phyloP scores from a whole-genome alignment of 2,113 vertebrate genomes.

The Odontophorus gujanensis region DNA sequence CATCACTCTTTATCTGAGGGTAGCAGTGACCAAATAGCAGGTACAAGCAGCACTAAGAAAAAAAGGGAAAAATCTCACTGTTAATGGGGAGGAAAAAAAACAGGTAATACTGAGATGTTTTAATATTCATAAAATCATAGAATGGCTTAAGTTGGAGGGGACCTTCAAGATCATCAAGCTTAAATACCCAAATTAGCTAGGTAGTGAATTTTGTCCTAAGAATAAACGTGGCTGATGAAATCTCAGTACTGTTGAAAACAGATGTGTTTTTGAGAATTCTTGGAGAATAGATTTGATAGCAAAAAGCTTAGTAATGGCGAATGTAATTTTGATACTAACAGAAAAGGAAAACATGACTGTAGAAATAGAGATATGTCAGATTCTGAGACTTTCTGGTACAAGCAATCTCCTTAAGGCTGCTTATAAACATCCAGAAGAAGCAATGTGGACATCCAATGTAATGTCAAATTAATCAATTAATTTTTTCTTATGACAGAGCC shows the following conservation, averaged over 20 bases:
- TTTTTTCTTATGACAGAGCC: neutral
- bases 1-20: neutral
- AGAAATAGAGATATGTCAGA: neutral
- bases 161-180: too few species aligned
- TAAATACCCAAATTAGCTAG: neutral
- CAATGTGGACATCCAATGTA: neutral
- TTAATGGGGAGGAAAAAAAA: fast-evolving
- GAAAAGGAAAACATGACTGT: neutral
- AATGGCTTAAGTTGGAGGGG: too few species aligned
- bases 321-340: neutral
- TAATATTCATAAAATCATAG: neutral
- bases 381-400: neutral
- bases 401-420: neutral
- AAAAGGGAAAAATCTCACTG: neutral
- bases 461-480: neutral
- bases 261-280: neutral
- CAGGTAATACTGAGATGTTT: neutral
- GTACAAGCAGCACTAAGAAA: neutral
- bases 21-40: neutral
- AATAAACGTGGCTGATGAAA: neutral
- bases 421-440: neutral
- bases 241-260: neutral
- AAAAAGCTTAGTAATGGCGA: neutral
- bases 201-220: neutral
- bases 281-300: neutral